Base-by-base conservation (phyloP, 2,797 vertebrate genomes). In the Poecile montanus region DNA sequence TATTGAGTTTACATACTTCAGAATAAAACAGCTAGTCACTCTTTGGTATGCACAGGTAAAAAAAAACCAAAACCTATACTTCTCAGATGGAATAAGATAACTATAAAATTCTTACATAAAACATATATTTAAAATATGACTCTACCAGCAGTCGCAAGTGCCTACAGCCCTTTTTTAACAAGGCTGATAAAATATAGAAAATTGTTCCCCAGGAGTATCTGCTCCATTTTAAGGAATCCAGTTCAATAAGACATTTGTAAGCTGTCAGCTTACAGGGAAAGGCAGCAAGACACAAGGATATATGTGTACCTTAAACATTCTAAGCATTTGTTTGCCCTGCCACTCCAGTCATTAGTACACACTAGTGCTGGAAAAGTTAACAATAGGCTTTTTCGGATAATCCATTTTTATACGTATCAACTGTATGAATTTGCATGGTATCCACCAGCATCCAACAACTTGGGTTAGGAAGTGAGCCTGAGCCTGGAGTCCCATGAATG, bases 1-100 rank as follows among this genome's bases (percentile, higher is more conserved):
- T 95, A 84, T 4, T 71, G 95, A 97, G 85, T 90, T 95, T 95
- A 97, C 97, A 91, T 45, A 72, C 84, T 84, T 91, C 86, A 82
- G 95, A 93, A 96, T 91, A 94, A 91, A 83, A 89, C 91, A 95
- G 78, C 61, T 57, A 93, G 91, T 93, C 93, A 94, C 80, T 85
- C 48, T 56, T 80, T 32, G 44, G 34, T 40, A 38, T 9, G 17
- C 30, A 20, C 86, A 95, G 91, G 78, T 93, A 71, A 92, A 85
- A 87, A 40, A 44, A 36, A 27, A 32, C 10, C 38, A 30, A 23
- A 2, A 15, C 5, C 56, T 11, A 14, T 4, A 29, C 12, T 40
- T 23, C 50, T 88, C 45, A 56, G 32, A 66, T 1, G 4, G 65
- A 42, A 42, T 38, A 80, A 78, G 36, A 34, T 32, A 84, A 82